Evolutionary conservation across 2,888 invertebrate genomes (phyloP).

Genomic region (Catocala sponsa): DNA sequence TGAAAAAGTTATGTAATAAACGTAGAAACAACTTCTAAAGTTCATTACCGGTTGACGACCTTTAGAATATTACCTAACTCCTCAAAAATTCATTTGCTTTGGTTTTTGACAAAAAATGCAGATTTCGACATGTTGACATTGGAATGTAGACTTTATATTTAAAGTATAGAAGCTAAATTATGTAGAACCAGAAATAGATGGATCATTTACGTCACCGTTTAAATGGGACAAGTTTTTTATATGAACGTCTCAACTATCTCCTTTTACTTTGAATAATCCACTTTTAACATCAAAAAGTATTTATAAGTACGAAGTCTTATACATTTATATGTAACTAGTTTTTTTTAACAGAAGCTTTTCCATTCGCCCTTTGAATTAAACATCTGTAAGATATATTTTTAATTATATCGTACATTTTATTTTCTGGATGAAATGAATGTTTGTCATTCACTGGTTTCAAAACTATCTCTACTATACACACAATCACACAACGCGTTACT

Average conservation of each 20-base stretch:
- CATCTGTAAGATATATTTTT: too few relatives aligned
- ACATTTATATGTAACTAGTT: too few relatives aligned
- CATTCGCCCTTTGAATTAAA: too few relatives aligned
- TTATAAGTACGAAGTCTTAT: background rate
- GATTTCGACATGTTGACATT: background rate
- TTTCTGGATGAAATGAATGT: too few relatives aligned
- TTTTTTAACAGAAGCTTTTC: too few relatives aligned
- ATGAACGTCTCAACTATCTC: conserved; percentile 8
- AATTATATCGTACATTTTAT: too few relatives aligned
- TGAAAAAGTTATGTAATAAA: conserved; percentile 2
- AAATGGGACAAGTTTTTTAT: conserved; percentile 18
- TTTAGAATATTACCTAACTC: conserved; percentile 19
- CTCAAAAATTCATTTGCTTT: conserved; percentile 22
- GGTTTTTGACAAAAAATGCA: conserved; percentile 15
- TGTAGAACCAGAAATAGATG: background rate
- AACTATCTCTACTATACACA: too few relatives aligned
- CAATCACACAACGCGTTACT: too few relatives aligned
- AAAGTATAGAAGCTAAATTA: conserved; percentile 1
- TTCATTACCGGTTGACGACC: conserved; percentile 37
- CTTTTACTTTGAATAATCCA: background rate
- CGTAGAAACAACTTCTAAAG: conserved; percentile 17
- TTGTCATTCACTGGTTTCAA: too few relatives aligned
- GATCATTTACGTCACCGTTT: background rate
- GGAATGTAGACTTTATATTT: conserved; percentile 10
- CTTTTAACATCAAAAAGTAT: background rate